phyloP scores from a whole-genome alignment of 2,797 vertebrate genomes.

The Cygnus olor region DNA sequence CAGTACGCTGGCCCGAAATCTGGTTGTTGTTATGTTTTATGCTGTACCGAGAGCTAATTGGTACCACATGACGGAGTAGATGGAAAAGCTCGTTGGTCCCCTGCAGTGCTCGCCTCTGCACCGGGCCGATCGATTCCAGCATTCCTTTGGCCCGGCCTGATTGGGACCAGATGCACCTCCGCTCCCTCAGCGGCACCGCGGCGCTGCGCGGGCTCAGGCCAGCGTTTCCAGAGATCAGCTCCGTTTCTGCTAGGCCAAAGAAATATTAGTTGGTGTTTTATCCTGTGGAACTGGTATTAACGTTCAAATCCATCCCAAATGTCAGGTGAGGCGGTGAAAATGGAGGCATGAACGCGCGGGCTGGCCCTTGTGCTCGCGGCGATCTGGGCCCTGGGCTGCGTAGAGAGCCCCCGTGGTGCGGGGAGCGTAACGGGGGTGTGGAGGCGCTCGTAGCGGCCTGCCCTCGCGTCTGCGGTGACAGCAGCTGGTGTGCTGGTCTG shows the following conservation, averaged over 20 bases:
- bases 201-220: constrained; percentile 1
- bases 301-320: neutral
- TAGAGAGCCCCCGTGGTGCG: neutral
- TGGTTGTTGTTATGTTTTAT: constrained; percentile 68
- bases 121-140: constrained; percentile 73
- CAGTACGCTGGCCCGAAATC: constrained; percentile 37
- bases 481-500: neutral
- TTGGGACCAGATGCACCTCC: constrained; percentile 78
- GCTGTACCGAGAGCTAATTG: constrained; percentile 70
- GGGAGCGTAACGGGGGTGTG: neutral
- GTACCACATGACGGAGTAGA: constrained; percentile 69
- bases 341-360: neutral
- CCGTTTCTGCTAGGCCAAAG: neutral
- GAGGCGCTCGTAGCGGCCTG: neutral
- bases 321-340: neutral
- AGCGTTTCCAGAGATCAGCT: constrained; percentile 24
- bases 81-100: constrained; percentile 70
- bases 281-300: constrained; percentile 17
- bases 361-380: fast-evolving
- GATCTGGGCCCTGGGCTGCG: fast-evolving
- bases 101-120: constrained; percentile 74
- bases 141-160: constrained; percentile 73
- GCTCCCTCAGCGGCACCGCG: constrained; percentile 47
- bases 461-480: fast-evolving
- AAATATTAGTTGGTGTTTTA: neutral